Percentiles rank a stretch among this genome's conserved stretches.
These are phyloP conservation scores for Lonchura striata DNA, from an alignment of 2,113 vertebrate genomes.

Conservation along the genomic window DNA sequence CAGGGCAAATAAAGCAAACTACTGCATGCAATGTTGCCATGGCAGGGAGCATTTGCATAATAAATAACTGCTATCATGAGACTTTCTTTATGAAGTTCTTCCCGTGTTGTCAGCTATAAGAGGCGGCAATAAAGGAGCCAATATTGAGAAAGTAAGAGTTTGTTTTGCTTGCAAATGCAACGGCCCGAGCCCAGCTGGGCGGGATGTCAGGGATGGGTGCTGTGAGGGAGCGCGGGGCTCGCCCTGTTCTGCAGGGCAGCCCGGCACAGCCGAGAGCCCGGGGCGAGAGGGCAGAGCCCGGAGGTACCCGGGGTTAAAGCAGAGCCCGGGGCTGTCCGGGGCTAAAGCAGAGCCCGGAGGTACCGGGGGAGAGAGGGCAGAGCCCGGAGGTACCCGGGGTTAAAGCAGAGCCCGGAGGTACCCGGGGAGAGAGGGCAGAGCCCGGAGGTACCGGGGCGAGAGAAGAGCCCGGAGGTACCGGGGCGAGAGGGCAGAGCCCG, in stretches of 20 bases:
- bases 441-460: no score
- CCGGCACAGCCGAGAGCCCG: neutral
- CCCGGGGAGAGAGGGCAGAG: no score
- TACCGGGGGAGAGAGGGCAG: no score
- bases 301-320: no score
- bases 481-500: no score
- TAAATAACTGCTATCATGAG: conserved; percentile 80
- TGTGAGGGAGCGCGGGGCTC: neutral
- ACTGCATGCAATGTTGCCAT: conserved; percentile 75
- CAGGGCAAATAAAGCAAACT: conserved; percentile 71
- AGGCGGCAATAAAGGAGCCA: conserved; percentile 63
- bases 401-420: no score
- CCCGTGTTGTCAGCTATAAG: conserved; percentile 71
- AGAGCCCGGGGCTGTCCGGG: neutral
- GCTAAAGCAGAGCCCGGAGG: no score
- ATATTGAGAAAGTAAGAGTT: conserved; percentile 68
- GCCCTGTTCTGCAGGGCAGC: neutral
- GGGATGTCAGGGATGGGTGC: neutral
- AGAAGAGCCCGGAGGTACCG: no score
- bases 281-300: no score
- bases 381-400: no score
- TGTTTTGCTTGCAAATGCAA: conserved; percentile 58
- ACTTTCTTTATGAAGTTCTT: conserved; percentile 77
- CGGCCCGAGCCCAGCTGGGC: neutral
- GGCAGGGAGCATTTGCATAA: conserved; percentile 77